Evolutionary conservation across 2,888 invertebrate species (phyloP).

Genomic region (Acanthosoma haemorrhoidale): DNA sequence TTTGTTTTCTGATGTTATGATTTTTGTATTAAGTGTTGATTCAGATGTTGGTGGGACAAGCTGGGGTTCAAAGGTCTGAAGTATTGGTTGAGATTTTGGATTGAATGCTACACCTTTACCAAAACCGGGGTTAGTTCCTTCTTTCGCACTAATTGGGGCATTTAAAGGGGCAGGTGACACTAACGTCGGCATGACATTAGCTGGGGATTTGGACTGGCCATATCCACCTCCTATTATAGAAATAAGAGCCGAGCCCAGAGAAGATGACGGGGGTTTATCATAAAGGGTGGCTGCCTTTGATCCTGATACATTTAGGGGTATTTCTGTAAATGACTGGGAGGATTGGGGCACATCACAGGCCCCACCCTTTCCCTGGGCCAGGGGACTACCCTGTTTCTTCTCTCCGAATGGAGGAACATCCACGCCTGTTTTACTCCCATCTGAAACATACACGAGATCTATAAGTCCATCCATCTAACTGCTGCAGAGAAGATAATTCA

Average conservation of each 20-base stretch:
- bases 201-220: not conserved
- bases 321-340: slow-evolving; percentile 1
- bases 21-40: not conserved
- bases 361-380: not conserved
- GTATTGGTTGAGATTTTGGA: not conserved
- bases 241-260: not conserved
- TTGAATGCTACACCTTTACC: not conserved
- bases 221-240: not conserved
- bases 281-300: not conserved
- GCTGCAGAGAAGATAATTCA: not conserved
- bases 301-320: slow-evolving; percentile 2
- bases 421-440: slow-evolving; percentile 14
- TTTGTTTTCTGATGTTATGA: not conserved
- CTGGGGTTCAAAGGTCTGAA: not conserved
- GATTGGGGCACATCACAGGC: not conserved
- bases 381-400: slow-evolving; percentile 17
- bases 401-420: slow-evolving; percentile 17
- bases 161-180: not conserved
- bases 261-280: not conserved
- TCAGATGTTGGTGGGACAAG: not conserved
- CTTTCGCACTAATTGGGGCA: not conserved
- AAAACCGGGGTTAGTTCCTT: not conserved
- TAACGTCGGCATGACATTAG: not conserved
- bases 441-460: slow-evolving; percentile 27
- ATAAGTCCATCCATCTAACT: slow-evolving; percentile 14